Evolutionary conservation across 2,113 vertebrate genomes (phyloP).

Genomic region (Ammodytes marinus): DNA sequence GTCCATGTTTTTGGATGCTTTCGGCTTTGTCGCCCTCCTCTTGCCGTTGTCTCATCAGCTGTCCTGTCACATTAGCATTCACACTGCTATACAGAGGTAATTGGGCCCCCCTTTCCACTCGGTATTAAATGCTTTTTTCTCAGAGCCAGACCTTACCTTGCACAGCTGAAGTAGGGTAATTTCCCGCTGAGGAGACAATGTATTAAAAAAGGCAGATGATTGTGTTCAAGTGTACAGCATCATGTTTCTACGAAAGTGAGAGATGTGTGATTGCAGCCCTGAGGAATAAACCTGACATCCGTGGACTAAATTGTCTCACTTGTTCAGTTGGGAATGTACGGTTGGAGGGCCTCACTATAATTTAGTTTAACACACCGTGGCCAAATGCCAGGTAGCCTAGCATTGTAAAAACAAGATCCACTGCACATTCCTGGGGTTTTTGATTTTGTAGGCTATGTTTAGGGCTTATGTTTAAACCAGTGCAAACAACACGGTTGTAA

Average conservation of each 20-base stretch:
- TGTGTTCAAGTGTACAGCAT: slow-evolving; percentile 59
- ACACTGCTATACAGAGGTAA: slow-evolving; percentile 29
- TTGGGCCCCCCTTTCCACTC: slow-evolving; percentile 46
- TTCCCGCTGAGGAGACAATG: slow-evolving; percentile 42
- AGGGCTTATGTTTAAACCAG: no score
- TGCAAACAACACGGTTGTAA: no score
- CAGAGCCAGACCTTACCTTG: slow-evolving; percentile 37
- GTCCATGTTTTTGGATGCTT: not conserved
- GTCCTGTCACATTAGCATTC: slow-evolving; percentile 23
- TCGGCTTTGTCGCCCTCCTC: slow-evolving; percentile 22
- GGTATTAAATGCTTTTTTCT: slow-evolving; percentile 42
- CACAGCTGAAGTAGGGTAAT: slow-evolving; percentile 60
- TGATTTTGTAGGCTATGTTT: not conserved
- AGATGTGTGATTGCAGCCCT: slow-evolving; percentile 53
- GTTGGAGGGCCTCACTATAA: not conserved
- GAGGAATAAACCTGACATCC: slow-evolving; percentile 37
- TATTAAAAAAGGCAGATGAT: slow-evolving; percentile 59
- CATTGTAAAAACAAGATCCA: slow-evolving; percentile 2
- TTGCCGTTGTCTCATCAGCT: slow-evolving; percentile 47
- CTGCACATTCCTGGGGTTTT: slow-evolving; percentile 2
- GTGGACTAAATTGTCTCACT: slow-evolving; percentile 3
- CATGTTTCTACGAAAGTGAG: slow-evolving; percentile 40
- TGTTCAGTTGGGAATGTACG: slow-evolving; percentile 13
- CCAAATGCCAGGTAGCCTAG: slow-evolving; percentile 2
- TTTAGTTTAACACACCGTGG: slow-evolving; percentile 23